Evolutionary conservation across 1,140 invertebrate species (phyloP).

Genomic region (Zelostemma sp.): DNA sequence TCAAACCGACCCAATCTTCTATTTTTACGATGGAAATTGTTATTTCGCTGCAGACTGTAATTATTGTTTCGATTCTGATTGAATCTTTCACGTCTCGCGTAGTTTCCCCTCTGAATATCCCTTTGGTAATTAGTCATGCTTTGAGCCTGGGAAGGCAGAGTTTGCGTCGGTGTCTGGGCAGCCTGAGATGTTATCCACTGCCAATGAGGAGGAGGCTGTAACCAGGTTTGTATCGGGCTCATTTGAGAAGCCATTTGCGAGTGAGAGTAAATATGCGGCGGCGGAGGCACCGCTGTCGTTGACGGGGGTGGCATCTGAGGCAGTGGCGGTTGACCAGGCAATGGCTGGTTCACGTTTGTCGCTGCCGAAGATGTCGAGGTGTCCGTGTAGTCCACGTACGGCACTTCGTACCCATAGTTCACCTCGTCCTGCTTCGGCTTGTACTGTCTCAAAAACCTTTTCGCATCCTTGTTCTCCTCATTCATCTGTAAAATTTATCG

Average conservation of each 20-base stretch:
- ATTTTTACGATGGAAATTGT: constrained; percentile 64
- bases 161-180: constrained; percentile 27
- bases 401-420: constrained; percentile 53
- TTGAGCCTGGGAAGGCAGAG: constrained; percentile 50
- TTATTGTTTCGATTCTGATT: constrained; percentile 60
- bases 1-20: constrained; percentile 53
- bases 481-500: constrained; percentile 51
- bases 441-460: constrained; percentile 25
- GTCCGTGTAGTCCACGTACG: constrained; percentile 34
- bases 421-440: constrained; percentile 52
- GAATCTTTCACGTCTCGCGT: constrained; percentile 57
- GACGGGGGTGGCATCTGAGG: constrained; percentile 67
- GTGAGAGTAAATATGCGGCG: constrained; percentile 58
- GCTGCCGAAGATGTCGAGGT: constrained; percentile 42
- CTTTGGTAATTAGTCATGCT: constrained; percentile 55
- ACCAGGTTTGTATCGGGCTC: constrained; percentile 61
- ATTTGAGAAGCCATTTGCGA: constrained; percentile 59
- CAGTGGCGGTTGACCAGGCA: constrained; percentile 66
- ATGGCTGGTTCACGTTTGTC: constrained; percentile 57
- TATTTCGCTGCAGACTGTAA: constrained; percentile 56
- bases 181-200: constrained; percentile 65
- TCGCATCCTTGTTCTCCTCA: constrained; percentile 56
- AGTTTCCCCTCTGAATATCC: constrained; percentile 57
- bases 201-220: constrained; percentile 60
- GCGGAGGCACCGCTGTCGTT: constrained; percentile 57